Evolutionary conservation across 1,140 invertebrate species (phyloP), one percentile per base, ranked within the genome.

Genomic region (Lanistes nyassanus): DNA sequence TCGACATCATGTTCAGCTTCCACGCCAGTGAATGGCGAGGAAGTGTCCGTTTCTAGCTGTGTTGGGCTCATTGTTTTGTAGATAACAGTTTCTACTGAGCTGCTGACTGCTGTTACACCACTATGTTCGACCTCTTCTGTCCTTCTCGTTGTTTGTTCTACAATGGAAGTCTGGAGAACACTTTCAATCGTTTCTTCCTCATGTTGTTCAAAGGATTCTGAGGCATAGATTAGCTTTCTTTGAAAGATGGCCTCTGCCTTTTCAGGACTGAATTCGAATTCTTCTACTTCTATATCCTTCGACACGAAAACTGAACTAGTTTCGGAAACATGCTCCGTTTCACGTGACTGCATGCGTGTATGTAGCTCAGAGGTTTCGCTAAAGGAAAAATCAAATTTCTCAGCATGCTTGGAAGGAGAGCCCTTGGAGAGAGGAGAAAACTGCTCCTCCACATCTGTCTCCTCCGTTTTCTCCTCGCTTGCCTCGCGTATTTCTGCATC

Each of bases 391-490:
- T 66, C 60, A 67, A 74, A 56, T 68, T 77, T 76, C 26, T 76
- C 66, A 71, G 76, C 76, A 77, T 76, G 76, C 56, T 73, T 76
- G 72, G 77, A 71, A 76, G 81, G 77, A 76, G 81, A 82, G 53
- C 60, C 53, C 78, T 82, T 83, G 47, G 79, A 58, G 74, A 82
- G 75, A 67, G 83, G 85, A 77, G 85, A 85, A 76, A 84, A 87
- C 79, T 86, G 84, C 75, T 88, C 86, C 69, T 87, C 85, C 29
- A 83, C 82, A 77, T 85, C 83, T 64, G 82, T 86, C 76, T 83
- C 83, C 65, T 82, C 82, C 29, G 82, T 81, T 76, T 83, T 84
- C 74, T 82, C 84, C 76, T 84, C 81, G 74, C 77, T 82, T 75
- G 75, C 78, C 78, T 84, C 80, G 75, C 78, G 78, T 65, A 81